Evolutionary conservation across 2,797 vertebrate species (phyloP), one percentile per base, ranked within the genome.

Genomic region (Halcyon chelicuti): DNA sequence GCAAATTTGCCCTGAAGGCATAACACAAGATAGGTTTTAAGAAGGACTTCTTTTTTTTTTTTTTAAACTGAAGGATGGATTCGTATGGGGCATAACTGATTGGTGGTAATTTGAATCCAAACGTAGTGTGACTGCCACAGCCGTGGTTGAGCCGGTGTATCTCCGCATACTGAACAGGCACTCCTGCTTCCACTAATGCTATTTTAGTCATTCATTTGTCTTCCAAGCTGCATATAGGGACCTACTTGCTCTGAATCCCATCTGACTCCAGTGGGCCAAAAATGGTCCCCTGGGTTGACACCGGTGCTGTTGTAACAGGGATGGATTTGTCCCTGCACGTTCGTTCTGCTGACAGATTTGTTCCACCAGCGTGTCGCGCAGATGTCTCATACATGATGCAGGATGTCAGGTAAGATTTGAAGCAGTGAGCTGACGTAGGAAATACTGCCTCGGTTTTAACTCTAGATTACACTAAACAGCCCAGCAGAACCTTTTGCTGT

Each of bases 1-100:
- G 96, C 97, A 97, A 94, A 97, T 97, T 96, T 97, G 86, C 97
- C 97, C 96, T 91, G 92, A 92, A 97, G 97, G 95, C 96, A 97
- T 90, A 94, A 93, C 95, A 90, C 86, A 94, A 94, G 94, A 93
- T 75, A 86, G 86, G 88, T 85, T 95, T 96, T 96, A 94, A 96
- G 93, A 70, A 88, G 74, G 31, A 11, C 58, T 78, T 65, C 47
- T 63, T 22, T 47, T 42, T 42, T 25, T 22, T 31, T 22, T 9
- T 31, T 9, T 29, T 61, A 71, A 81, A 40, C 84, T 44, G 33
- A 66, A 31, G 73, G 70, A 93, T 4, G 33, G 87, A 72, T 94
- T 95, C 90, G 93, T 82, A 44, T 23, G 42, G 85, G 65, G 62
- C 73, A 90, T 81, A 91, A 91, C 93, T 77, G 91, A 93, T 95